These are phyloP conservation scores for Salarias fasciatus DNA, from an alignment of 2,797 vertebrate genomes.

Conservation along the genomic window DNA sequence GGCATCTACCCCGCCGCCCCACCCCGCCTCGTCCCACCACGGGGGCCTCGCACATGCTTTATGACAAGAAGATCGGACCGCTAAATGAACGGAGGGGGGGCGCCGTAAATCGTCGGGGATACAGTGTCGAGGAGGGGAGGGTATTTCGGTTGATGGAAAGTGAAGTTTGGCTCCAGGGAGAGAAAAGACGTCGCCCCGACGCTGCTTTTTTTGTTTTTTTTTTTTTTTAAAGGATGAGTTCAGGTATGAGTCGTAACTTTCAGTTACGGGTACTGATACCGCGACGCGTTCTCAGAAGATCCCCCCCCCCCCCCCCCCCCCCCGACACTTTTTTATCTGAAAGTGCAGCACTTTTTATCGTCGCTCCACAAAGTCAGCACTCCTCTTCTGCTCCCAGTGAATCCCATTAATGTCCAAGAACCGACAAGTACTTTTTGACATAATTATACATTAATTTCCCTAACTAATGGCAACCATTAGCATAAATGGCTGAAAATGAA, in stretches of 20 bases:
- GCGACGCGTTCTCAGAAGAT: no score
- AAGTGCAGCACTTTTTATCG: background rate
- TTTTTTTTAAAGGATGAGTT: no score
- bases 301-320: no score
- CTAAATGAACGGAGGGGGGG: conserved; percentile 65
- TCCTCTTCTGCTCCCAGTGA: background rate
- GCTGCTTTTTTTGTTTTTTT: no score
- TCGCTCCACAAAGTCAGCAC: background rate
- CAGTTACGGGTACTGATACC: no score
- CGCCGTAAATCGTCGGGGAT: conserved; percentile 57
- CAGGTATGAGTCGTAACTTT: no score
- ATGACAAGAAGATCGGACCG: conserved; percentile 75
- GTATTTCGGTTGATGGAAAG: conserved; percentile 50
- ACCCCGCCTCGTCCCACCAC: background rate
- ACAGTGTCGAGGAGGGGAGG: conserved; percentile 34
- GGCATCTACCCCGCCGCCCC: conserved; percentile 46
- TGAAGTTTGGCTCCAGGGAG: conserved; percentile 40
- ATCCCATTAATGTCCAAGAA: background rate
- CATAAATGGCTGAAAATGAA: background rate
- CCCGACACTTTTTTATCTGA: background rate
- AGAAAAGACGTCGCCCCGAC: background rate
- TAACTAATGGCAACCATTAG: conserved; percentile 48
- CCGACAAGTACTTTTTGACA: conserved; percentile 27
- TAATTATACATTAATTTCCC: conserved; percentile 53
- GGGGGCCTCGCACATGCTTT: conserved; percentile 73